phyloP scores from a whole-genome alignment of 2,113 vertebrate genomes.

The Ivindomyrus marchei region DNA sequence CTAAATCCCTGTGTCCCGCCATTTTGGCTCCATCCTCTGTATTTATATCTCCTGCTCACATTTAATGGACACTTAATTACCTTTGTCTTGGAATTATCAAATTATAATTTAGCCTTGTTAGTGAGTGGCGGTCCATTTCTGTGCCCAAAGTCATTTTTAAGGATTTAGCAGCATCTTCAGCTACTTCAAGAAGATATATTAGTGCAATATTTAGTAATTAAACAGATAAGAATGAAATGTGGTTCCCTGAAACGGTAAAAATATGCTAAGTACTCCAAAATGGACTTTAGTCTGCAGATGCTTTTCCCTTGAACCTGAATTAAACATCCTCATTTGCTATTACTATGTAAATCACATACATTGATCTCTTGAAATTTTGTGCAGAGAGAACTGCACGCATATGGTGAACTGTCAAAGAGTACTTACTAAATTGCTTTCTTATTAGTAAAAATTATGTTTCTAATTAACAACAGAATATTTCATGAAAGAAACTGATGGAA shows the following conservation, averaged over 20 bases:
- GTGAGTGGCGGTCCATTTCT: neutral
- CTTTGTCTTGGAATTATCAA: neutral
- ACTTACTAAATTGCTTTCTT: neutral
- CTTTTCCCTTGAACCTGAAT: neutral
- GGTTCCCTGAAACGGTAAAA: neutral
- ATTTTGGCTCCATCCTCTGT: neutral
- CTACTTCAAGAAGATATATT: neutral
- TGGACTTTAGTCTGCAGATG: neutral
- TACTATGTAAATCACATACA: slow-evolving; percentile 7
- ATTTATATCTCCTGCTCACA: neutral
- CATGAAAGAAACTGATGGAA: neutral
- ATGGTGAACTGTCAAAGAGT: neutral
- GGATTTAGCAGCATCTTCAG: neutral
- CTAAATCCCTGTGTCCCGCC: neutral
- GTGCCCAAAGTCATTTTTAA: neutral
- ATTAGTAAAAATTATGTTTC: neutral
- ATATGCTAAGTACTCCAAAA: slow-evolving; percentile 14
- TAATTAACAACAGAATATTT: neutral
- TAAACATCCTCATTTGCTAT: neutral
- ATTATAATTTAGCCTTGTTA: neutral
- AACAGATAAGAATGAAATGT: neutral
- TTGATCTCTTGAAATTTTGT: slow-evolving; percentile 21
- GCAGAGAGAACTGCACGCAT: neutral
- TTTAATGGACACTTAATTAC: neutral
- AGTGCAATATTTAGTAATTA: neutral